Evolutionary conservation across 2,797 vertebrate genomes (phyloP), one percentile per base, ranked within the genome.

Genomic region (Oryzias sinensis): DNA sequence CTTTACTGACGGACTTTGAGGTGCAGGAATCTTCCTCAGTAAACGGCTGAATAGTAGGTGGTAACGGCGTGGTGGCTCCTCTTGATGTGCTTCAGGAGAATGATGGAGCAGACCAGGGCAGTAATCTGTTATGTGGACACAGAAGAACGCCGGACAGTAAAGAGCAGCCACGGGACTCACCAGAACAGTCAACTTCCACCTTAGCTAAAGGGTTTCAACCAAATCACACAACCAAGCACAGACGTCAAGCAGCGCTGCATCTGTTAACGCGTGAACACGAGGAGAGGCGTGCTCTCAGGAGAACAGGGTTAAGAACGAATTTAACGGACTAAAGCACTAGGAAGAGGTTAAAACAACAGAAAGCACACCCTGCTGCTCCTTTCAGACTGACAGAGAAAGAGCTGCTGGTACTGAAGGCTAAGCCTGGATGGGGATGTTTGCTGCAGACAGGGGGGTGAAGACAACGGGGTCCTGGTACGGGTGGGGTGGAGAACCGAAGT

Each of bases 61-160:
- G 22, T 17, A 27, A 65, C 0, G 1, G 7, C 46, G 50, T n/a
- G 65, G n/a, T 56, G 40, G 49, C 0, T 14, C 44, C 1, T 78
- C 71, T 79, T 87, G 53, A 86, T 25, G 47, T 77, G 57, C 18
- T 65, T 59, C 49, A 67, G 24, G 60, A 91, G 81, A 62, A 85
- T 9, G 24, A 0, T 0, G 55, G 56, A 0, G 62, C 87, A 88
- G 56, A 79, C 43, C 74, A 86, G 43, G 43, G 82, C 80, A 1
- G 9, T 53, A 1, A 89, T 65, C 89, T 88, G 78, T 75, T 46
- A 60, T 49, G 20, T 29, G 65, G 47, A 75, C 50, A 70, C 22
- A 75, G 29, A 56, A 14, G 56, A 33, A 33, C 29, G 44, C 58
- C 55, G 68, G 64, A 62, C 33, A 40, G 58, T 68, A 64, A 76